Evolutionary conservation across 2,113 vertebrate genomes (phyloP), one percentile per base, ranked within the genome.

Genomic region (Cyphomyrus discorhynchus): DNA sequence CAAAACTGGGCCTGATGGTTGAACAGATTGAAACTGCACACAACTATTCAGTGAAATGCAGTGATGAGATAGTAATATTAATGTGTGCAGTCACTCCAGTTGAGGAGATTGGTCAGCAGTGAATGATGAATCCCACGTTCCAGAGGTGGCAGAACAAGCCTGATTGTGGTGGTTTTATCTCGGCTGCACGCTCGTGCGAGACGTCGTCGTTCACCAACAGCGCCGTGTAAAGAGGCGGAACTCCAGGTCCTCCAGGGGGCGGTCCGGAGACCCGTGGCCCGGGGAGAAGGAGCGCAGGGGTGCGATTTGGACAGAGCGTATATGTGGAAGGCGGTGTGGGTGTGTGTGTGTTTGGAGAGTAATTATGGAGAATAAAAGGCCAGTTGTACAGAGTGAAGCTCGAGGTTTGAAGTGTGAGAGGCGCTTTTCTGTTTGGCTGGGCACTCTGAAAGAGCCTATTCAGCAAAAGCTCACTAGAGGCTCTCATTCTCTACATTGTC

Each of bases 361-460:
- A 96, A 95, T 96, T 94, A 95, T 90, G 90, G 93, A 93, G 94
- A 93, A 96, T 96, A 95, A 96, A 95, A 94, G 92, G 88, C 92
- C 92, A 90, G 94, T 96, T 96, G 95, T 95, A 95, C 92, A 90
- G 92, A 95, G 93, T 93, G 94, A 94, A 95, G 94, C 93, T 95
- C 93, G 91, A 93, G 93, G 95, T 92, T 95, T 96, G 95, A 96
- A 96, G 95, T 95, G 94, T 95, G 95, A 95, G 95, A 94, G 94
- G 95, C 95, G 94, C 93, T 95, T 96, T 95, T 96, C 95, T 96
- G 95, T 96, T 94, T 96, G 95, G 94, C 95, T 96, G 95, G 94
- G 90, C 95, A 95, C 91, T 92, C 92, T 95, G 94, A 96, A 96
- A 95, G 92, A 93, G 92, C 89, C 95, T 92, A 96, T 96, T 96